These are phyloP conservation scores for Zapus hudsonius DNA, from an alignment of 2,113 vertebrate species.

Conservation along the genomic window DNA sequence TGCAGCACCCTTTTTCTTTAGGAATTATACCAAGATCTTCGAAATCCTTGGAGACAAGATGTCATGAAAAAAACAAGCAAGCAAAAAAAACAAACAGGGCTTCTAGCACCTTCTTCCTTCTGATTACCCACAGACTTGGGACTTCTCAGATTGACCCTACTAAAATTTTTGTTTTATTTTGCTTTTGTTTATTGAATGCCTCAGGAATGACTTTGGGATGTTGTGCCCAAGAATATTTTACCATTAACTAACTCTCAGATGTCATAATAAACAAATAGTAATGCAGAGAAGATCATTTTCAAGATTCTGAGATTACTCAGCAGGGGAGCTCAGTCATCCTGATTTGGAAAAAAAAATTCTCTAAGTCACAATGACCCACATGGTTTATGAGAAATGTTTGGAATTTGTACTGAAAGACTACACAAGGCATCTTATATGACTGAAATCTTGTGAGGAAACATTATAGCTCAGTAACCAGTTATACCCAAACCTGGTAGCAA, in stretches of 20 bases:
- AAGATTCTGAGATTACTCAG: neutral
- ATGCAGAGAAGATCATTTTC: neutral
- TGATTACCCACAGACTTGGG: neutral
- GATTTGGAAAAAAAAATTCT: neutral
- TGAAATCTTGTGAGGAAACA: neutral
- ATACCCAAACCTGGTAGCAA: neutral
- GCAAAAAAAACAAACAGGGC: neutral
- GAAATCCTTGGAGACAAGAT: neutral
- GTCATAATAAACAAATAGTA: neutral
- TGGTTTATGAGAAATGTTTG: neutral
- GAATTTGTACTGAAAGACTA: conserved; percentile 13
- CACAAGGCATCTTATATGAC: neutral
- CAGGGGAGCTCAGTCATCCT: neutral
- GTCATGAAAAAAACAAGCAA: too few species aligned
- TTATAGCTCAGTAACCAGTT: neutral
- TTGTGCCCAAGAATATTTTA: neutral
- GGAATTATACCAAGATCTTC: neutral
- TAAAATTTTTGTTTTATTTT: neutral
- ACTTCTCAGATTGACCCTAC: neutral
- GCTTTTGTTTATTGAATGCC: neutral
- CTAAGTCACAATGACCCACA: neutral
- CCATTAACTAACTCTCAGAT: neutral
- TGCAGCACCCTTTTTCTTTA: neutral
- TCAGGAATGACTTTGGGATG: neutral
- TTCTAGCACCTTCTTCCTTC: neutral